A percentile compares a stretch with the other conserved stretches of the same genome.
These are phyloP conservation scores for Drosophila willistoni DNA, from an alignment of 1,140 invertebrate species.

Conservation along the genomic window DNA sequence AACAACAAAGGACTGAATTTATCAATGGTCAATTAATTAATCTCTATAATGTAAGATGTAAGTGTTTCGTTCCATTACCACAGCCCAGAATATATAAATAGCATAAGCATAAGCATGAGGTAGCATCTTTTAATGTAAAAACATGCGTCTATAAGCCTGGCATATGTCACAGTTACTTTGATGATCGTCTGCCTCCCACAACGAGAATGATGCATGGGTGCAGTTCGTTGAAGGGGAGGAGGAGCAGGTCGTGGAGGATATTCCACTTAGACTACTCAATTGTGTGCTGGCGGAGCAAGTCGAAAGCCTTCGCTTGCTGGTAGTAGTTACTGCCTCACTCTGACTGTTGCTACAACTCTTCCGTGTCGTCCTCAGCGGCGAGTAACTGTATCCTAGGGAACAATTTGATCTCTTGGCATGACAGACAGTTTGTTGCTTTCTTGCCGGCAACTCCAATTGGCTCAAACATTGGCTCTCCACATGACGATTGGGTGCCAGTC, in stretches of 20 bases:
- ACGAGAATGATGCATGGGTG: constrained; percentile 26
- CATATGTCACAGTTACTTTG: constrained; percentile 62
- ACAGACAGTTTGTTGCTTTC: constrained; percentile 65
- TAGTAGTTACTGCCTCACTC: not conserved
- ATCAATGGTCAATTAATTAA: not conserved
- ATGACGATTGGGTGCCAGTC: constrained; percentile 37
- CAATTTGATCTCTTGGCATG: constrained; percentile 53
- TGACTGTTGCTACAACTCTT: not conserved
- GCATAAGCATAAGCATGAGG: not conserved
- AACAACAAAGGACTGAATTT: not conserved
- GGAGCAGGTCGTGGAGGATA: constrained; percentile 15
- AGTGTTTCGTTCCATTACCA: not conserved
- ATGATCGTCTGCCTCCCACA: constrained; percentile 39
- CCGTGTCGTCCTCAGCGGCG: not conserved
- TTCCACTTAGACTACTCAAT: constrained; percentile 49
- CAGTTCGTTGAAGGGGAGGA: constrained; percentile 36
- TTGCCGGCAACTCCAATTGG: constrained; percentile 38
- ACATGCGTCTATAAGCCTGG: constrained; percentile 56
- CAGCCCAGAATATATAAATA: no score
- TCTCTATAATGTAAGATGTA: no score
- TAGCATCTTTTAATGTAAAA: constrained; percentile 20
- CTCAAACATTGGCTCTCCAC: constrained; percentile 47
- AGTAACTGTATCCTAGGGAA: constrained; percentile 19
- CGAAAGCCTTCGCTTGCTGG: constrained; percentile 42
- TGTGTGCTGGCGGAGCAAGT: constrained; percentile 56